A percentile compares a stretch with the other conserved stretches of the same genome.
Conservation (phyloP, 2,888 invertebrate genomes). For the Sclerodermus sp. region DNA sequence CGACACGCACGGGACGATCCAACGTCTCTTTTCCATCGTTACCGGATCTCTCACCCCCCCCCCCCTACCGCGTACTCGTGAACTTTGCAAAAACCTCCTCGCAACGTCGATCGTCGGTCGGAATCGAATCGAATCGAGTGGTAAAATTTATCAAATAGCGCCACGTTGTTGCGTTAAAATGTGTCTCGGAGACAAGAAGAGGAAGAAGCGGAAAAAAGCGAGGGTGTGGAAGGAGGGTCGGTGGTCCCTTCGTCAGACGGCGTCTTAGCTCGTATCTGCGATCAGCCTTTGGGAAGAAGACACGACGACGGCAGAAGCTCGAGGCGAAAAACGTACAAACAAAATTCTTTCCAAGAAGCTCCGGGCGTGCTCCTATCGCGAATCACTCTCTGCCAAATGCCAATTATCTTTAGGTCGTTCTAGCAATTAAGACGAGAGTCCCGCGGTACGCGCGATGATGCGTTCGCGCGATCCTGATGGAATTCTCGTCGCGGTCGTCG, state of each 20-base stretch:
- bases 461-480: background rate
- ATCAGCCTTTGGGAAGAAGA: constrained; percentile 31
- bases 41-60: no score
- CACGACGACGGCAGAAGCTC: constrained; percentile 24
- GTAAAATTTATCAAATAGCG: no score
- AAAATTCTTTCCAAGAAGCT: constrained; percentile 41
- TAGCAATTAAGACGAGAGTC: constrained; percentile 26
- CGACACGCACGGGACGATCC: no score
- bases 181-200: no score
- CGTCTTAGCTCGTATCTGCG: constrained; percentile 37
- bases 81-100: no score
- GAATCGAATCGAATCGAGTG: no score
- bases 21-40: no score
- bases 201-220: constrained; percentile 3
- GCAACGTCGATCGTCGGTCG: no score
- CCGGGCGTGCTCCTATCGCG: constrained; percentile 30
- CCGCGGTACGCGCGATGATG: constrained; percentile 4
- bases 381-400: constrained; percentile 39
- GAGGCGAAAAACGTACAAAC: constrained; percentile 36
- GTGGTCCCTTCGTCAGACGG: constrained; percentile 28
- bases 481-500: no score
- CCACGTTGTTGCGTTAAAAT: no score
- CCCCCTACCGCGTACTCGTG: no score
- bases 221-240: constrained; percentile 3
- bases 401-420: constrained; percentile 35